phyloP scores from a whole-genome alignment of 2,888 invertebrate genomes.

The Tetrapedia diversipes region DNA sequence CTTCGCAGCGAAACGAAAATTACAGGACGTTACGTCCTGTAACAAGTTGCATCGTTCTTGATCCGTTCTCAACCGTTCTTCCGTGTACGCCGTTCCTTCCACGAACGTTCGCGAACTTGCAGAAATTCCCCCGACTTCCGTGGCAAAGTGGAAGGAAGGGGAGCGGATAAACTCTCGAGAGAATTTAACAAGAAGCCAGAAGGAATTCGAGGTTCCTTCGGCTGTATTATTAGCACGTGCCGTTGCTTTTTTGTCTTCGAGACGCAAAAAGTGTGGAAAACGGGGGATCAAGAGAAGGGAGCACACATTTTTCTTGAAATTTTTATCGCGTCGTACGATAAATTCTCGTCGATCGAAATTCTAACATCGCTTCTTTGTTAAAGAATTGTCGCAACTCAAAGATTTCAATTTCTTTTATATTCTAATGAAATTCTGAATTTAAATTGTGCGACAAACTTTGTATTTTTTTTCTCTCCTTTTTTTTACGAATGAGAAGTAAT shows the following conservation, averaged over 20 bases:
- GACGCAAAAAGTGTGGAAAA: background rate
- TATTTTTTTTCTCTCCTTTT: background rate
- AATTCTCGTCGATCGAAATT: constrained; percentile 22
- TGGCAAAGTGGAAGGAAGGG: constrained; percentile 41
- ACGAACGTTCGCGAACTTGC: constrained; percentile 52
- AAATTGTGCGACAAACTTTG: too few relatives aligned
- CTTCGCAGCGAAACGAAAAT: constrained; percentile 53
- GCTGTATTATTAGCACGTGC: constrained; percentile 76
- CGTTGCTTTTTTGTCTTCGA: constrained; percentile 40
- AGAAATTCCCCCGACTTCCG: constrained; percentile 49
- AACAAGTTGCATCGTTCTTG: constrained; percentile 63
- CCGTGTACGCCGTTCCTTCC: constrained; percentile 28
- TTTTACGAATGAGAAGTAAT: background rate
- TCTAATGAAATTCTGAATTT: too few relatives aligned
- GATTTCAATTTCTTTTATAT: constrained; percentile 43
- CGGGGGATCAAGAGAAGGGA: background rate
- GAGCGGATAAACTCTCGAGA: constrained; percentile 48
- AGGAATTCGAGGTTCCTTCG: constrained; percentile 70
- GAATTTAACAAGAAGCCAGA: constrained; percentile 46
- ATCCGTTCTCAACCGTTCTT: constrained; percentile 73
- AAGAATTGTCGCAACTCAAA: constrained; percentile 6
- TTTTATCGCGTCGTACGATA: constrained; percentile 49
- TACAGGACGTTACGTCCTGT: constrained; percentile 52
- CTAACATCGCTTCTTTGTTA: background rate
- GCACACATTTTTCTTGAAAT: constrained; percentile 43